A percentile compares a stretch with the other conserved stretches of the same genome.
phyloP scores from a whole-genome alignment of 2,113 vertebrate species.

The Lates calcarifer region DNA sequence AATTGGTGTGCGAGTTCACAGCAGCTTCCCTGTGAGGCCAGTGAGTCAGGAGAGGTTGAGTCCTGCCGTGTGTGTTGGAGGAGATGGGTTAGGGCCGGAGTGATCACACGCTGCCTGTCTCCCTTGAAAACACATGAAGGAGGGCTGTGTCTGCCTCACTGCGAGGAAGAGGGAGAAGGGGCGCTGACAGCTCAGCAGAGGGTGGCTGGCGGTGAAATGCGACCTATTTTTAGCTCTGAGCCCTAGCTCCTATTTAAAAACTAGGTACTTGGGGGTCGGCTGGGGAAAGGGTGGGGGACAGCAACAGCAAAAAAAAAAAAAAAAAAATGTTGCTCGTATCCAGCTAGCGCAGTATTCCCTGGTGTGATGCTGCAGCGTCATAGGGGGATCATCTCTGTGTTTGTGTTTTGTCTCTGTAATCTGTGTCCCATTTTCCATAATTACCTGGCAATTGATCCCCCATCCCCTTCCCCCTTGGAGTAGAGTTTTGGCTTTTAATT shows the following conservation, averaged over 20 bases:
- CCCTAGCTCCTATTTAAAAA: constrained; percentile 73
- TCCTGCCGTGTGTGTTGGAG: constrained; percentile 59
- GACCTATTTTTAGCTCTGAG: constrained; percentile 73
- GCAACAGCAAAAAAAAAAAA: constrained; percentile 11
- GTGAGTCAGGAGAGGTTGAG: constrained; percentile 65
- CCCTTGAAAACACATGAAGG: constrained; percentile 71
- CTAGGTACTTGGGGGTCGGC: constrained; percentile 50
- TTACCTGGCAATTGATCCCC: constrained; percentile 70
- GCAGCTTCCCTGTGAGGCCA: constrained; percentile 67
- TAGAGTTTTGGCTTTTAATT: constrained; percentile 64
- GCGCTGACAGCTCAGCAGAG: constrained; percentile 76
- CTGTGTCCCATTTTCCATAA: constrained; percentile 67
- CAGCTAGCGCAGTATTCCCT: constrained; percentile 34
- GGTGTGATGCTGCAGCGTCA: constrained; percentile 36
- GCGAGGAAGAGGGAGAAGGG: constrained; percentile 72
- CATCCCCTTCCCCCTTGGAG: constrained; percentile 54
- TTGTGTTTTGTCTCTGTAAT: constrained; percentile 68
- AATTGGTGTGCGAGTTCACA: constrained; percentile 74
- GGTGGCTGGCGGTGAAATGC: constrained; percentile 65
- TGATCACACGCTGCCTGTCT: constrained; percentile 73
- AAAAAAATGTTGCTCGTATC: constrained; percentile 9
- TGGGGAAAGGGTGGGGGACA: constrained; percentile 27
- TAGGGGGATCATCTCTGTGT: constrained; percentile 52
- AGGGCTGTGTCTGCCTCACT: constrained; percentile 66
- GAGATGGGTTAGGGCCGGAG: constrained; percentile 67